A percentile compares a stretch with the other conserved stretches of the same genome.
Conservation (phyloP, 2,113 vertebrate genomes). For the Piprites chloris region DNA sequence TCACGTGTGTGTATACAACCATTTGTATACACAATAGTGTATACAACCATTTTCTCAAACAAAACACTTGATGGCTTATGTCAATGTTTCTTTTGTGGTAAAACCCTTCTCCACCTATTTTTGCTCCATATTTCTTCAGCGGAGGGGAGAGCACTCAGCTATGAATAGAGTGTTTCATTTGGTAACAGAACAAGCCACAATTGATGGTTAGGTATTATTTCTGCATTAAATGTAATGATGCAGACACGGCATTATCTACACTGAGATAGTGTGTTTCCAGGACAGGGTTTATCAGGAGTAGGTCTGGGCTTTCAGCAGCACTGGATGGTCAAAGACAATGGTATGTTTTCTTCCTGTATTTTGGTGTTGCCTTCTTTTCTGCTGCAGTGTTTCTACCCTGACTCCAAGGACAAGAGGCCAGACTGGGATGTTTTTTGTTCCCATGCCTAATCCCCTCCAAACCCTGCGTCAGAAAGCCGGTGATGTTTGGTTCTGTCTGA, state of each 20-base stretch:
- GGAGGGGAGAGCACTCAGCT: not conserved
- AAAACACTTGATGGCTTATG: conserved; percentile 21
- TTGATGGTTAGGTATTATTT: conserved; percentile 38
- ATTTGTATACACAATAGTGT: not conserved
- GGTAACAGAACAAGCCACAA: conserved; percentile 29
- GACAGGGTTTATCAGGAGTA: conserved; percentile 12
- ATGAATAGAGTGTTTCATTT: conserved; percentile 23
- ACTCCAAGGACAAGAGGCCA: not conserved
- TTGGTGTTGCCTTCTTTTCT: not conserved
- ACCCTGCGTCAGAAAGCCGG: not conserved
- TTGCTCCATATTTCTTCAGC: conserved; percentile 19
- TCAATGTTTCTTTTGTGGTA: conserved; percentile 58
- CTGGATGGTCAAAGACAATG: not conserved
- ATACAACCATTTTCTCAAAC: not conserved
- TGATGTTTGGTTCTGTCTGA: not conserved
- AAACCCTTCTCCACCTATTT: conserved; percentile 52
- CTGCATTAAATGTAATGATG: conserved; percentile 32
- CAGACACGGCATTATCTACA: not conserved
- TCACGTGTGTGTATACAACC: too few species aligned
- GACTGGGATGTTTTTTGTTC: not conserved
- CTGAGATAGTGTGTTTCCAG: conserved; percentile 31
- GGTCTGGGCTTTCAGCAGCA: conserved; percentile 40
- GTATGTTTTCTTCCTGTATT: not conserved
- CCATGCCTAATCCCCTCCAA: not conserved
- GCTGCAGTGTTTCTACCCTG: not conserved